Conservation (phyloP, 2,888 invertebrate genomes). For the Tinea trinotella region DNA sequence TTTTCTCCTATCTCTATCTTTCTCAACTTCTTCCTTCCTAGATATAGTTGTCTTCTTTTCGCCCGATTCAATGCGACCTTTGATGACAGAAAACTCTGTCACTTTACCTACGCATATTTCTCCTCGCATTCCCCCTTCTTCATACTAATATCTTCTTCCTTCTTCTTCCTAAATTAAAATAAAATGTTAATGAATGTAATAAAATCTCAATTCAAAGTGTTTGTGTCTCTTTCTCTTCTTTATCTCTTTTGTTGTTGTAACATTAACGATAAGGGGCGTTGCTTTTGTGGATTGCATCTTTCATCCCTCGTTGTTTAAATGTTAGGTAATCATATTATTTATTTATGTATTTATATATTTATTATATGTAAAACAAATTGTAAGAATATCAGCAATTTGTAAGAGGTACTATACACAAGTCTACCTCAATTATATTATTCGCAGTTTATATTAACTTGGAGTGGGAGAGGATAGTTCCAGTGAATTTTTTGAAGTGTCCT, state of each 20-base stretch:
- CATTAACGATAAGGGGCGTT: conserved; percentile 44
- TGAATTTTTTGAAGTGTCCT: background rate
- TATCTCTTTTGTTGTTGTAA: conserved; percentile 7
- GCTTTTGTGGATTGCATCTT: conserved; percentile 51
- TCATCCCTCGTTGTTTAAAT: conserved; percentile 50
- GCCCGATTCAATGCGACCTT: background rate
- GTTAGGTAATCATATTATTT: conserved; percentile 6
- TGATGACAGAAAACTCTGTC: background rate
- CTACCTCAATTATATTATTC: too few species aligned
- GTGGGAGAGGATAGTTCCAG: background rate
- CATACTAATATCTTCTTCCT: background rate
- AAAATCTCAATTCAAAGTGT: conserved; percentile 3
- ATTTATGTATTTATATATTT: conserved; percentile 3
- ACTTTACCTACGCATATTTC: too few species aligned
- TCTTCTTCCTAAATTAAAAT: background rate
- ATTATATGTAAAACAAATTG: background rate
- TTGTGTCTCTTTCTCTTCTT: conserved; percentile 4
- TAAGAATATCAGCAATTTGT: too few species aligned
- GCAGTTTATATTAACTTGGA: background rate
- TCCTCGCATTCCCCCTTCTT: background rate
- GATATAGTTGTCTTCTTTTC: background rate
- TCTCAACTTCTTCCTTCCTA: background rate
- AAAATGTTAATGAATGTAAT: background rate
- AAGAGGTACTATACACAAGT: too few species aligned
- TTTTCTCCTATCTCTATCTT: background rate